phyloP scores from a whole-genome alignment of 2,888 invertebrate species.

The Amblyteles armatorius region DNA sequence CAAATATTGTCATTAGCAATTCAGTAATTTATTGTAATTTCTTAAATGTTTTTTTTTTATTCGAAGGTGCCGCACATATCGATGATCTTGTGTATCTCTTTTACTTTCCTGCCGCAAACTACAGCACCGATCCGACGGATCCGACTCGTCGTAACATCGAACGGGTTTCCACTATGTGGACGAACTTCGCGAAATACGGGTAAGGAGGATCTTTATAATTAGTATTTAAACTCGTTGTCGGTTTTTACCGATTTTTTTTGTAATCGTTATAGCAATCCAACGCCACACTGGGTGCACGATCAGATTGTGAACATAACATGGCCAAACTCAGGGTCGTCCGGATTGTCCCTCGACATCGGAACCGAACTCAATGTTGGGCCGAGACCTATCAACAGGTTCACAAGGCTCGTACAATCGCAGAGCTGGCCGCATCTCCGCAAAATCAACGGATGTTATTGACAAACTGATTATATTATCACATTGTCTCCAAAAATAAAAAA shows the following conservation, averaged over 20 bases:
- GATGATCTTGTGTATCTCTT: constrained; percentile 34
- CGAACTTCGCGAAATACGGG: constrained; percentile 56
- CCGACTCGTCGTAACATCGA: constrained; percentile 14
- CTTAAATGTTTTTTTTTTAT: background rate
- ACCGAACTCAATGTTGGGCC: background rate
- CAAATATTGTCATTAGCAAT: background rate
- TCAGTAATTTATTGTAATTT: background rate
- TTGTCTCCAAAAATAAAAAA: background rate
- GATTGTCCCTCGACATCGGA: constrained; percentile 29
- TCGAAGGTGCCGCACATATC: constrained; percentile 28
- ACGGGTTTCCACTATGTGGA: constrained; percentile 36
- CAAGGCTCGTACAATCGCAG: background rate
- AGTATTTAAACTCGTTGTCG: background rate
- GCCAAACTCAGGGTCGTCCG: constrained; percentile 26
- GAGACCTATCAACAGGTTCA: constrained; percentile 3
- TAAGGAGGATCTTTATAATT: background rate
- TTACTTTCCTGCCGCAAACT: background rate
- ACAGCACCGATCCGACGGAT: constrained; percentile 28
- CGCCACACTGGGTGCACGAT: background rate
- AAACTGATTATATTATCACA: background rate
- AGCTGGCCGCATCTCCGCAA: constrained; percentile 5
- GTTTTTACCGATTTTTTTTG: too few relatives aligned
- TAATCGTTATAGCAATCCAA: constrained; percentile 17
- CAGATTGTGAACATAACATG: background rate
- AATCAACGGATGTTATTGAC: constrained; percentile 1